Evolutionary conservation across 2,113 vertebrate genomes (phyloP).

Genomic region (Microtus oregoni): DNA sequence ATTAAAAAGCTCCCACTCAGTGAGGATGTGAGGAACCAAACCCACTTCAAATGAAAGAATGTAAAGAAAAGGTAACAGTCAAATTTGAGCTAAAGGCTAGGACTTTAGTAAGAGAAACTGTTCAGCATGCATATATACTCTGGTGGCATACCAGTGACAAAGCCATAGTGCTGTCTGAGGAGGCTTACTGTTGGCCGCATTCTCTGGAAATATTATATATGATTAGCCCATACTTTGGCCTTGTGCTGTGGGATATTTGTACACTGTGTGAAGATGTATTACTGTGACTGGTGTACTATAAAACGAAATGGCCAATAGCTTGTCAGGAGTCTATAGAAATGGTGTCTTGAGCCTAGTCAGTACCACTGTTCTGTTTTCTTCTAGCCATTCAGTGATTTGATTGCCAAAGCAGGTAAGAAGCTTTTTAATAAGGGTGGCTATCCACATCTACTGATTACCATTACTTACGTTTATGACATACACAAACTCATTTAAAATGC

Average conservation of each 20-base stretch:
- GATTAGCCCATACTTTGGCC: background rate
- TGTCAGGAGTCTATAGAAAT: background rate
- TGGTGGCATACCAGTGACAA: background rate
- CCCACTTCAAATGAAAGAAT: background rate
- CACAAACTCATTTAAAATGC: too few species aligned
- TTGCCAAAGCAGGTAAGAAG: too few species aligned
- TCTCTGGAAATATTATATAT: conserved; percentile 11
- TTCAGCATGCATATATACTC: background rate
- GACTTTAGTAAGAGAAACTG: background rate
- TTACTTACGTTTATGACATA: too few species aligned
- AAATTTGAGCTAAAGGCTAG: background rate
- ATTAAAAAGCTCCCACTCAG: background rate
- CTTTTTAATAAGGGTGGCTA: too few species aligned
- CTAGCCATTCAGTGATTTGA: too few species aligned
- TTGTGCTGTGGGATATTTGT: background rate
- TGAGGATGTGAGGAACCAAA: background rate
- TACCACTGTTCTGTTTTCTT: too few species aligned
- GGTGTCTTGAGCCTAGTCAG: too few species aligned
- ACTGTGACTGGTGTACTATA: background rate
- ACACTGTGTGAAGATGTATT: background rate
- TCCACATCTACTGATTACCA: too few species aligned
- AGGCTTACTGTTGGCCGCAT: background rate
- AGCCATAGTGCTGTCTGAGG: background rate
- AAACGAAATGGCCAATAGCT: background rate
- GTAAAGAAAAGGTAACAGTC: background rate